Percentiles rank a stretch among this genome's conserved stretches.
Conservation (phyloP, 1,140 invertebrate genomes). For the Mylabris phalerata region DNA sequence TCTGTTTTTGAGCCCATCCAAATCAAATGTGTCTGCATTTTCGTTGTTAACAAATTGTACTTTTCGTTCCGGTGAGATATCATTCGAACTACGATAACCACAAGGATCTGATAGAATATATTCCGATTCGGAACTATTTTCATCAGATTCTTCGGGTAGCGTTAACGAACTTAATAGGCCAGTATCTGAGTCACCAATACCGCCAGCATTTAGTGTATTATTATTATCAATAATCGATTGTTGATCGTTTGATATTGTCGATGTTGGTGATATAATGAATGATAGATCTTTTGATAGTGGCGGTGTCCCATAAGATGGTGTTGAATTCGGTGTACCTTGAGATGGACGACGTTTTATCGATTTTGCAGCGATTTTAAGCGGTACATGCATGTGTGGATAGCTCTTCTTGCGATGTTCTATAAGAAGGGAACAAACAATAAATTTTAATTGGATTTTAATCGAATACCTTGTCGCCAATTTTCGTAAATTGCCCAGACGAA, state of each 20-base stretch:
- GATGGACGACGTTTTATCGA: slow-evolving; percentile 38
- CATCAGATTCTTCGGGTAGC: slow-evolving; percentile 28
- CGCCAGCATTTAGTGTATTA: neutral
- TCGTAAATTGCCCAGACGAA: too few relatives aligned
- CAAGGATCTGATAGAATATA: slow-evolving; percentile 39
- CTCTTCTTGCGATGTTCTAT: slow-evolving; percentile 58
- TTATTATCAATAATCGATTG: neutral
- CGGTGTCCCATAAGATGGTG: slow-evolving; percentile 9
- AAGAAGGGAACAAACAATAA: slow-evolving; percentile 12
- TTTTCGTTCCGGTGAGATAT: slow-evolving; percentile 35
- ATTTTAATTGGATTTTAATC: too few relatives aligned
- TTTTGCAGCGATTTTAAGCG: slow-evolving; percentile 48
- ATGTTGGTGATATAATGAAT: slow-evolving; percentile 20
- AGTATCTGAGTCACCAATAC: slow-evolving; percentile 30
- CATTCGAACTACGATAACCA: slow-evolving; percentile 25
- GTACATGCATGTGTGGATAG: slow-evolving; percentile 59
- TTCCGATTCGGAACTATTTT: slow-evolving; percentile 37
- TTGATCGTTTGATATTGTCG: slow-evolving; percentile 18
- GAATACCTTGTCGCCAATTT: too few relatives aligned
- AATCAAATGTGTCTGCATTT: slow-evolving; percentile 26
- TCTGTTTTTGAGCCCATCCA: slow-evolving; percentile 23
- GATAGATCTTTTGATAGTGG: slow-evolving; percentile 6
- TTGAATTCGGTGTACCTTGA: slow-evolving; percentile 18
- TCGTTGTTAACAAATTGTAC: slow-evolving; percentile 35
- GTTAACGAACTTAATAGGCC: slow-evolving; percentile 29